These are phyloP conservation scores for Linnaemya vulpina DNA, from an alignment of 2,888 invertebrate genomes.

Conservation along the genomic window DNA sequence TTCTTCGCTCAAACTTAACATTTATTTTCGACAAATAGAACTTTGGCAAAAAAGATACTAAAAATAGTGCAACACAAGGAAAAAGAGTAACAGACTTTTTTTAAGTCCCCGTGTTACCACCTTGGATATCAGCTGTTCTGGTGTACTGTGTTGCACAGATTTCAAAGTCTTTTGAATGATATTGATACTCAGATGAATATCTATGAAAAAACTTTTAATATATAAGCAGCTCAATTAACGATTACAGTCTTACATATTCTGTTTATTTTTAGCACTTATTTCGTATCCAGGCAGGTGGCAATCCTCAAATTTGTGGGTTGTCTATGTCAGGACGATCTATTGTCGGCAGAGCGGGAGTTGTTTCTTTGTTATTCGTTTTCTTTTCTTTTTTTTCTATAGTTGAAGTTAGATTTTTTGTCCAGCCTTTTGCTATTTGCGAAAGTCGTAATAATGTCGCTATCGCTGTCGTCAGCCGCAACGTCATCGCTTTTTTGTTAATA, in stretches of 20 bases:
- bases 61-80: too few species aligned
- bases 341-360: slow-evolving; percentile 53
- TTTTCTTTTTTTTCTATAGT: not conserved
- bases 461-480: slow-evolving; percentile 50
- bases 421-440: slow-evolving; percentile 49
- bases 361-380: slow-evolving; percentile 21
- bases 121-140: too few species aligned
- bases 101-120: too few species aligned
- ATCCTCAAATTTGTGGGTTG: slow-evolving; percentile 46
- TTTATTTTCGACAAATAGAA: too few species aligned
- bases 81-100: too few species aligned
- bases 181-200: too few species aligned
- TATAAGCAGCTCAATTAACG: too few species aligned
- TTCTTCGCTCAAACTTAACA: too few species aligned
- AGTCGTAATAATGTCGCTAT: slow-evolving; percentile 69
- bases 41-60: too few species aligned
- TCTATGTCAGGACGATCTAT: slow-evolving; percentile 53
- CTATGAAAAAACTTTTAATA: too few species aligned
- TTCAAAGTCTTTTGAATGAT: too few species aligned
- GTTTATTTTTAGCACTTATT: not conserved
- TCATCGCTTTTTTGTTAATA: slow-evolving; percentile 57
- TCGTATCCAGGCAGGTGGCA: slow-evolving; percentile 43
- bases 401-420: slow-evolving; percentile 29
- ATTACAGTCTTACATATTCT: not conserved
- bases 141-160: too few species aligned